Conservation (phyloP, 2,797 vertebrate species). For the Acestrorhynchus altus region DNA sequence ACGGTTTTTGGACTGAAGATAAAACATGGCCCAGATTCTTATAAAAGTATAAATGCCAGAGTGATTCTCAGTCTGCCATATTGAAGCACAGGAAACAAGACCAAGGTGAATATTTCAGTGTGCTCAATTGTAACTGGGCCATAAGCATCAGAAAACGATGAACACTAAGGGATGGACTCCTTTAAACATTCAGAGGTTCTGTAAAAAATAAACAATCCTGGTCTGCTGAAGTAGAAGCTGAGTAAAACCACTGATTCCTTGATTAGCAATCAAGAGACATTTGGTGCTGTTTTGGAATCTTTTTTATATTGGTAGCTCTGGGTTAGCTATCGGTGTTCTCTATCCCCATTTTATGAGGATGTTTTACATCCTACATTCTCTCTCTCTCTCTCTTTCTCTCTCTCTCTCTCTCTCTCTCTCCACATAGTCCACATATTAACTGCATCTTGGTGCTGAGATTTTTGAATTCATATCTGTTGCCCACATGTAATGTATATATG, state of each 20-base stretch:
- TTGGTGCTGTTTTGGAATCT: constrained; percentile 31
- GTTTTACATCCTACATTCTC: constrained; percentile 4
- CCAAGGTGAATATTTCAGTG: neutral
- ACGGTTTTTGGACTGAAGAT: constrained; percentile 60
- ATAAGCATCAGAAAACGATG: neutral
- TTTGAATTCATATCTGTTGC: neutral
- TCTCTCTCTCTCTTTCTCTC: neutral
- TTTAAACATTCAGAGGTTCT: neutral
- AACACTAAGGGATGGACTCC: neutral
- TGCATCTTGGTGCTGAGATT: constrained; percentile 17
- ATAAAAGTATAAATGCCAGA: constrained; percentile 20
- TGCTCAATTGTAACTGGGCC: neutral
- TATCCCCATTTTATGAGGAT: constrained; percentile 8
- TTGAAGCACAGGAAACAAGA: constrained; percentile 4
- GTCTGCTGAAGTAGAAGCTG: neutral
- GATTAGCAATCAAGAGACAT: neutral
- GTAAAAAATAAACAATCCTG: neutral
- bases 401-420: neutral
- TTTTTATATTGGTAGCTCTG: constrained; percentile 11
- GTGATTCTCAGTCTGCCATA: neutral
- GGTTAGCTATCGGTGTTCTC: neutral
- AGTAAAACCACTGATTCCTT: neutral
- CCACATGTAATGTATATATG: neutral
- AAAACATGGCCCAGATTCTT: neutral
- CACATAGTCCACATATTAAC: neutral